Base-by-base conservation (phyloP, 92 coral and sea anemone genomes). In the Paragorgia papillata region DNA sequence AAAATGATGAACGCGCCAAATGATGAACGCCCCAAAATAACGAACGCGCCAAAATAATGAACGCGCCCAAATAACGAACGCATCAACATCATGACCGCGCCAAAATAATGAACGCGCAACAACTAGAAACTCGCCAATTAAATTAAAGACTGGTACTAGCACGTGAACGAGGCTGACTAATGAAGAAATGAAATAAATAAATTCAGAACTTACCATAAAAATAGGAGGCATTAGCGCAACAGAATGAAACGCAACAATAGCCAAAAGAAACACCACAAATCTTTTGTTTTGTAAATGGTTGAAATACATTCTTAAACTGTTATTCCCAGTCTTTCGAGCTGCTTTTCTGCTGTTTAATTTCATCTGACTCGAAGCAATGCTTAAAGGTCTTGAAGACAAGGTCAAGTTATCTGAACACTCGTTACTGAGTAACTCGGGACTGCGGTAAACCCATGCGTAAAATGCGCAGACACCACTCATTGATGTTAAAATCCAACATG, bases 171-270 rank as follows among this genome's bases (percentile, higher is more conserved):
- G 33, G 37, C 0, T 27, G 13, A 28, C 9, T 2, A 22, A 22
- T 17, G 58, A 56, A 9, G 13, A 15, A 6, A 31, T 46, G 29
- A 58, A 55, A n/a, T n/a, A n/a, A n/a, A n/a, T n/a, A n/a, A n/a
- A n/a, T n/a, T n/a, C n/a, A n/a, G n/a, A n/a, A 81, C 85, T 28
- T 41, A 84, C 88, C 84, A 84, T 53, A 33, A 69, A 84, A 1
- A 76, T 63, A 21, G 83, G 89, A 28, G 85, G 80, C 62, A 75
- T 86, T 7, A 70, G 58, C 10, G 66, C 68, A 17, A 62, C 87
- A 29, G 56, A 44, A 32, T 35, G 35, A 22, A 75, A 55, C 2
- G 76, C 30, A 10, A 49, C 21, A 54, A 43, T 55, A 2, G 75
- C 50, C 13, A 64, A 64, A 7, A 86, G 79, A 57, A 74, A 51